A percentile compares a stretch with the other conserved stretches of the same genome.
Evolutionary conservation across 2,797 vertebrate species (phyloP).

Genomic region (Echeneis naucrates): DNA sequence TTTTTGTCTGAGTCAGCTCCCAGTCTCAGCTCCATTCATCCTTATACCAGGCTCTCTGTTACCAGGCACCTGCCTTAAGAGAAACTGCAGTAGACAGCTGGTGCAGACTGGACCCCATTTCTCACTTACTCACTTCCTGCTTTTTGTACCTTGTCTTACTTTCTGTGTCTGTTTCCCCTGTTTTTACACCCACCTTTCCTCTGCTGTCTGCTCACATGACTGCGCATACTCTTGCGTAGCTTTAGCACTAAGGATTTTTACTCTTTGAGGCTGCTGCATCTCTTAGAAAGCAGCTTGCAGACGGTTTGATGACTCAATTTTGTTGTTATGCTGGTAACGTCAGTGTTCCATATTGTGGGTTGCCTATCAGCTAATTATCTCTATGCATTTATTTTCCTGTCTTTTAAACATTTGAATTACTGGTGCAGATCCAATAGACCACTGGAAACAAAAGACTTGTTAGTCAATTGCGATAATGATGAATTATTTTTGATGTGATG

Average conservation of each 20-base stretch:
- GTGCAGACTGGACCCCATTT: conserved; percentile 26
- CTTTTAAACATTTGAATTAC: background rate
- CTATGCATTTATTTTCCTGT: conserved; percentile 4
- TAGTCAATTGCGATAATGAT: background rate
- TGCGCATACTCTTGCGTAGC: background rate
- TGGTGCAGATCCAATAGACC: background rate
- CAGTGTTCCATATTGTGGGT: background rate
- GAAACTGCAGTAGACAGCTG: conserved; percentile 34
- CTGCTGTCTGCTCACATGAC: background rate
- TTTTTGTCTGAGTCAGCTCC: conserved; percentile 28
- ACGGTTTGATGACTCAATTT: conserved; percentile 23
- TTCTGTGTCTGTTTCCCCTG: background rate
- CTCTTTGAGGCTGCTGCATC: conserved; percentile 1
- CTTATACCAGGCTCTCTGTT: conserved; percentile 38
- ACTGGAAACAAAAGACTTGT: background rate
- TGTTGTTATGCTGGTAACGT: background rate
- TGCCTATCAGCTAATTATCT: background rate
- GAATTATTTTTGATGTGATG: background rate
- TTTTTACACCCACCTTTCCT: background rate
- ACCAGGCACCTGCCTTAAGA: conserved; percentile 16
- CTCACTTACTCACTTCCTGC: conserved; percentile 17
- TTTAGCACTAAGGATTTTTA: background rate
- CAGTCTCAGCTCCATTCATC: conserved; percentile 41
- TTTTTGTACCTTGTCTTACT: background rate
- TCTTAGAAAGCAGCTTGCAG: conserved; percentile 4